These are phyloP conservation scores for Eugnorisma glareosa DNA, from an alignment of 2,888 invertebrate species.

Conservation along the genomic window DNA sequence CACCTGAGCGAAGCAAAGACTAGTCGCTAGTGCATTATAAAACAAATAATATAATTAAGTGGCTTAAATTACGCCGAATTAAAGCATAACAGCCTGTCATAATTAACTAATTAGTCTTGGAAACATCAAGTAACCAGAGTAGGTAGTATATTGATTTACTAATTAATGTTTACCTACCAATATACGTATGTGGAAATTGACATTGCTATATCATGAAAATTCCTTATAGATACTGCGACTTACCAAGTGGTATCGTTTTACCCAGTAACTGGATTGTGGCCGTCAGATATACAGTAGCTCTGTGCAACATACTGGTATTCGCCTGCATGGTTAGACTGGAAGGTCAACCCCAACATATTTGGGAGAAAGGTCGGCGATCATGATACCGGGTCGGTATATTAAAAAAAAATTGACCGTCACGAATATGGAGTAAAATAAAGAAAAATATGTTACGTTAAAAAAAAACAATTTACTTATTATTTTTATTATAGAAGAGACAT, in stretches of 20 bases:
- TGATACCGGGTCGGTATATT: neutral
- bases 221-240: neutral
- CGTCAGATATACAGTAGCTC: neutral
- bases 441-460: too few relatives aligned
- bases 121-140: too few relatives aligned
- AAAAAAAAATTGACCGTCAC: too few relatives aligned
- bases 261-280: neutral
- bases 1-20: too few relatives aligned
- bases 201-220: neutral
- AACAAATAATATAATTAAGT: neutral
- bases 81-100: neutral
- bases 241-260: neutral
- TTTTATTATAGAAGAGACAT: too few relatives aligned
- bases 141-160: constrained; percentile 1
- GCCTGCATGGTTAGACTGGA: neutral
- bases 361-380: neutral
- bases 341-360: neutral
- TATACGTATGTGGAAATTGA: neutral
- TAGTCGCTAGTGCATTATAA: neutral
- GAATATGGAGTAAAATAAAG: too few relatives aligned
- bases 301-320: neutral
- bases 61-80: neutral
- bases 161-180: neutral
- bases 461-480: too few relatives aligned
- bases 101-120: neutral